Base-by-base conservation (phyloP, 2,888 invertebrate genomes). In the Drosophila birchii region DNA sequence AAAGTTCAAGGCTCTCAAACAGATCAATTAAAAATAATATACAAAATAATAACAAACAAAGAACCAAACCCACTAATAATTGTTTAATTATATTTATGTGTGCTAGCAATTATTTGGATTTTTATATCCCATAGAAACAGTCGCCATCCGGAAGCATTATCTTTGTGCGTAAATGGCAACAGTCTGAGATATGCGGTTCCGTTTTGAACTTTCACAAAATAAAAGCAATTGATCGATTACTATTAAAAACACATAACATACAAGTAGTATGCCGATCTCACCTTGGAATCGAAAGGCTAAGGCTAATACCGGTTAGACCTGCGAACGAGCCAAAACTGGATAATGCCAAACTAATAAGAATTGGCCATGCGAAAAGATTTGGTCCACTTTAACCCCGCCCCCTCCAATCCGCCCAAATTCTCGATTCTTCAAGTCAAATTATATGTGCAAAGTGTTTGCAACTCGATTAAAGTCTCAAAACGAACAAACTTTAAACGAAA, bases 251-350 rank as follows among this genome's bases (percentile, higher is more conserved):
- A 51, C 75, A 64, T 53, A 75, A 70, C 29, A 70, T 43, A 61
- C 64, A 29, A 29, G 29, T 54, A 66, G 72, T 70, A 16, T 16
- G 69, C 62, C 67, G 44, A 47, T 74, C 36, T 53, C 60, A 75
- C 86, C 78, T 84, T 85, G 83, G 72, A 69, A 45, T 55, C 66
- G 61, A 80, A 66, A 72, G 78, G 79, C 63, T 73, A 68, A 72
- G 78, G 79, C 63, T 73, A 61, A 75, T 67, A 75, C 78, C 75
- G 78, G 78, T 78, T 78, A 66, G 64, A 64, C 64, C 64, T 63
- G 47, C 49, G 20, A 29, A 2, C 56, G 12, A 34, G 11, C 41
- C 67, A 9, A 41, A 72, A 70, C 43, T 69, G 59, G 58, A 69
- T 58, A 69, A 38, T 32, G n/a, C 58, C 70, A 51, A 45, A 20